Conservation (phyloP, 2,113 vertebrate genomes). For the Protomyctophum bolini region DNA sequence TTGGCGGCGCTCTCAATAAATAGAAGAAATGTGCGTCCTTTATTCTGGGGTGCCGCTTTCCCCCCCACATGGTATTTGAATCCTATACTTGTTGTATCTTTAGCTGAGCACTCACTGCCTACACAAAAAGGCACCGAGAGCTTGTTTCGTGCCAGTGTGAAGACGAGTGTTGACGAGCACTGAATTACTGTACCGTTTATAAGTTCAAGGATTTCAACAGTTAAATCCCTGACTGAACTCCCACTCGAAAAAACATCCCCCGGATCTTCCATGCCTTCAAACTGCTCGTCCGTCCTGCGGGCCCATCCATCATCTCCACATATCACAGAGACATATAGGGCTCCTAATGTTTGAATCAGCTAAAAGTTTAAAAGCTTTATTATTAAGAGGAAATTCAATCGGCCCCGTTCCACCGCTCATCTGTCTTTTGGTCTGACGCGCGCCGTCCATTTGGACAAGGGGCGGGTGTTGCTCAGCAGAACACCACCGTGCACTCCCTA, state of each 20-base stretch:
- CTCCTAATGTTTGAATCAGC: slow-evolving; percentile 68
- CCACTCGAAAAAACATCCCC: slow-evolving; percentile 20
- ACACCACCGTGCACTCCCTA: not conserved
- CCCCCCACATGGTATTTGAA: too few relatives aligned
- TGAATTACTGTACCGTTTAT: too few relatives aligned
- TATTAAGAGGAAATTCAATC: slow-evolving; percentile 71
- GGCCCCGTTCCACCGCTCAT: slow-evolving; percentile 50
- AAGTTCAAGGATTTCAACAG: slow-evolving; percentile 17
- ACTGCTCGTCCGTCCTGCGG: slow-evolving; percentile 20
- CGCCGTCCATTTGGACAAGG: slow-evolving; percentile 48
- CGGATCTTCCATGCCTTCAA: slow-evolving; percentile 34
- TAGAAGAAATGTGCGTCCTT: too few relatives aligned
- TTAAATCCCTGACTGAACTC: slow-evolving; percentile 43
- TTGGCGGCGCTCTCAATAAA: too few relatives aligned
- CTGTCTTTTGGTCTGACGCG: slow-evolving; percentile 46
- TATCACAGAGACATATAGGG: slow-evolving; percentile 33
- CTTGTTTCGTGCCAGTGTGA: too few relatives aligned
- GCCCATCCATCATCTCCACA: slow-evolving; percentile 67
- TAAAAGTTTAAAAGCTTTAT: slow-evolving; percentile 76
- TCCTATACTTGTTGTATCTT: too few relatives aligned
- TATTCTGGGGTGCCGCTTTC: too few relatives aligned
- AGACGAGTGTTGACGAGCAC: too few relatives aligned
- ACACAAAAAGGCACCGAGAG: too few relatives aligned
- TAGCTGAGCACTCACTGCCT: too few relatives aligned
- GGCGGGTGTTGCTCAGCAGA: slow-evolving; percentile 57